A percentile compares a stretch with the other conserved stretches of the same genome.
Conservation (phyloP, 2,797 vertebrate species). For the Phoeniculus purpureus region DNA sequence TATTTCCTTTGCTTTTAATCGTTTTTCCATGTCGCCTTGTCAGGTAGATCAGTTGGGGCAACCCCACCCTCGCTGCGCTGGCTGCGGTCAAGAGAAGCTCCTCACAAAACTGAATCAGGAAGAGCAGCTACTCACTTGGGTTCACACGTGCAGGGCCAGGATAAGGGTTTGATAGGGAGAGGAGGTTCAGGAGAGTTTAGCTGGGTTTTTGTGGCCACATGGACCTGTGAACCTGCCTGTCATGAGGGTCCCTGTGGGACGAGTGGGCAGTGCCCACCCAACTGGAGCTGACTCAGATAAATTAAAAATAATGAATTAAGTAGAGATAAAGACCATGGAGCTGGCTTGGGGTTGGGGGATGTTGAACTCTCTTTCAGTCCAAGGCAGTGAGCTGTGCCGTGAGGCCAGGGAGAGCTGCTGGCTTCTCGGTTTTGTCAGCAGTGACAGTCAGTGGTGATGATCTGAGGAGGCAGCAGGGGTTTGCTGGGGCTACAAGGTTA, state of each 20-base stretch:
- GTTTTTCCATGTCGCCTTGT: neutral
- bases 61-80: neutral
- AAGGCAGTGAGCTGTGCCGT: rapidly evolving
- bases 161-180: neutral
- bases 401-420: neutral
- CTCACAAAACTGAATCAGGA: neutral
- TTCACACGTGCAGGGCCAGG: neutral
- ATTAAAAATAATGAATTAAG: neutral
- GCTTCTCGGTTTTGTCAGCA: neutral
- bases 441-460: neutral
- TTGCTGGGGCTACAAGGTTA: neutral
- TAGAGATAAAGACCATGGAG: neutral
- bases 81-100: neutral
- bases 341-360: too few relatives aligned
- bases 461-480: neutral
- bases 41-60: neutral
- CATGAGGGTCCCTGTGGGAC: neutral
- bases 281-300: neutral
- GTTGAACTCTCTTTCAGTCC: rapidly evolving
- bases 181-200: neutral
- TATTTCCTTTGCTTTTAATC: constrained; percentile 16
- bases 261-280: neutral
- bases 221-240: rapidly evolving
- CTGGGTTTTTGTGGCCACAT: too few relatives aligned
- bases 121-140: neutral